phyloP scores from a whole-genome alignment of 2,113 vertebrate genomes.

The Toxostoma redivivum region DNA sequence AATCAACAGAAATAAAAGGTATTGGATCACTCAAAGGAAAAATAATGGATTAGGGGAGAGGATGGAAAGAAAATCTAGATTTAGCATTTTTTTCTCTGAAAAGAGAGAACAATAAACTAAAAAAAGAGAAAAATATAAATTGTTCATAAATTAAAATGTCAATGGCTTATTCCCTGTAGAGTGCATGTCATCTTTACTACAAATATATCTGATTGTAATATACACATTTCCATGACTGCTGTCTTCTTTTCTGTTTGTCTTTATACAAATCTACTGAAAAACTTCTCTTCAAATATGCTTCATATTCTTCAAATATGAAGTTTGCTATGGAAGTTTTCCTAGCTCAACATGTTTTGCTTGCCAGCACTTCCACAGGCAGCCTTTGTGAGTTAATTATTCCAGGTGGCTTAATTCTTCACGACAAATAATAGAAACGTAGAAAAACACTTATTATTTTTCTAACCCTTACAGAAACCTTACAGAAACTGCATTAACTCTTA shows the following conservation, averaged over 20 bases:
- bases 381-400: slow-evolving; percentile 38
- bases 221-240: not conserved
- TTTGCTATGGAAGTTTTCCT: slow-evolving; percentile 29
- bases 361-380: slow-evolving; percentile 2
- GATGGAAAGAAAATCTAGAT: not conserved
- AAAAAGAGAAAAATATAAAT: not conserved
- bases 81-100: not conserved
- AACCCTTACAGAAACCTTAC: not conserved
- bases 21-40: not conserved
- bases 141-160: not conserved
- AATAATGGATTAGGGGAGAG: not conserved
- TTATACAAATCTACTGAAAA: not conserved
- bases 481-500: not conserved
- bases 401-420: slow-evolving; percentile 21
- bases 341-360: not conserved
- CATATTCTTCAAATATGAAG: not conserved
- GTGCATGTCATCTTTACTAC: not conserved
- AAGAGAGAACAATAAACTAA: not conserved
- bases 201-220: not conserved
- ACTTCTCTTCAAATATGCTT: not conserved
- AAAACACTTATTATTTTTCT: not conserved
- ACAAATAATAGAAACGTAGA: slow-evolving; percentile 10
- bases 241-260: not conserved
- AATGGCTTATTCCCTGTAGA: not conserved
- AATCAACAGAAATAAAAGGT: not conserved